Evolutionary conservation across 2,113 vertebrate genomes (phyloP).

Genomic region (Eira barbara): DNA sequence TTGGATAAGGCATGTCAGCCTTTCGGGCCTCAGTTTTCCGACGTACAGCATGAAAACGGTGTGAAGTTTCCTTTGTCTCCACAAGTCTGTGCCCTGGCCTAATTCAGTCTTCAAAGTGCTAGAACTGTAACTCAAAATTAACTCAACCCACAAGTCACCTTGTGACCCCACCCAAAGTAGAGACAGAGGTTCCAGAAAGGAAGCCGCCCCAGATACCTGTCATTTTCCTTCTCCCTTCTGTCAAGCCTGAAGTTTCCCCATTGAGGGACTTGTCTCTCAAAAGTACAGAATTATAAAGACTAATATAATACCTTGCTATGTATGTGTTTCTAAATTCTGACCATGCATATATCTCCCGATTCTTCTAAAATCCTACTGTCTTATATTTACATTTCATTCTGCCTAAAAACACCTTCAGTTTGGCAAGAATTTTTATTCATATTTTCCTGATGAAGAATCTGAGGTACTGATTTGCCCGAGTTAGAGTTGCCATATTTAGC

Average conservation of each 20-base stretch:
- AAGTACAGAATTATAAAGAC: neutral
- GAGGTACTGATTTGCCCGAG: neutral
- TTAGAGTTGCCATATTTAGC: neutral
- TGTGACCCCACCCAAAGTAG: neutral
- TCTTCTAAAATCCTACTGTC: neutral
- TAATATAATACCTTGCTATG: neutral
- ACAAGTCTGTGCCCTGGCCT: neutral
- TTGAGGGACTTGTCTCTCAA: neutral
- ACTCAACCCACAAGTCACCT: neutral
- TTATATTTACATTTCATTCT: slow-evolving; percentile 10
- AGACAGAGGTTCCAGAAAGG: neutral
- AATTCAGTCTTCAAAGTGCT: neutral
- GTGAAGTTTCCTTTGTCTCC: neutral
- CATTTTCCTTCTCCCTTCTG: neutral
- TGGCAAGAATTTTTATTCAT: neutral
- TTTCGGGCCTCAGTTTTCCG: neutral
- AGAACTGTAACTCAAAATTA: neutral
- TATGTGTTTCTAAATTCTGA: slow-evolving; percentile 23
- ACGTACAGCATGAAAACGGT: neutral
- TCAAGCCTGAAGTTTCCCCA: neutral
- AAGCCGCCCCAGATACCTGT: neutral
- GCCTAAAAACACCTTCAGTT: neutral
- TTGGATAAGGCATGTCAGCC: neutral
- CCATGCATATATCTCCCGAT: neutral
- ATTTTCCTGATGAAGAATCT: neutral